Evolutionary conservation across 2,113 vertebrate genomes (phyloP), one percentile per base, ranked within the genome.

Genomic region (Empidonax traillii): DNA sequence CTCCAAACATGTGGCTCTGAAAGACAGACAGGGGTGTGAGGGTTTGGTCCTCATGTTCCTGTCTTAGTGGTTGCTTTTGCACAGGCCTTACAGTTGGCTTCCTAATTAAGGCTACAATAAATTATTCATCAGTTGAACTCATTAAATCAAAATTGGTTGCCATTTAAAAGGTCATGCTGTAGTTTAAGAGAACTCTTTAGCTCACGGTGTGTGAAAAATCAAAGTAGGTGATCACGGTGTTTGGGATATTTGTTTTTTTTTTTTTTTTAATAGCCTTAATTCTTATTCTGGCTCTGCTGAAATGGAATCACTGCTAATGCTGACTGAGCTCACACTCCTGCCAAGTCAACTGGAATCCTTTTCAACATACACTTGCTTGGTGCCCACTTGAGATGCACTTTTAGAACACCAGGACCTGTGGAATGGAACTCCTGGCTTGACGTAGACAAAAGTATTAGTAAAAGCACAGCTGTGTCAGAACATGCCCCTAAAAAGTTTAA

Each of bases 51-150:
- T 73, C 14, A 1, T 76, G 39, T 46, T 85, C 2, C 0, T 65
- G 24, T 77, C 46, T 58, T 25, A 6, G 24, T 12, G 37, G 53
- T 7, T 73, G 67, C n/a, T 89, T 91, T 65, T 55, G 46, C 39
- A 65, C 30, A 33, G 59, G 43, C 59, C 79, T 51, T 73, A 27
- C 63, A 46, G 25, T 72, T 90, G 85, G 78, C 37, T 93, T 88
- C 71, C 65, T 91, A 72, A 63, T 90, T 53, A 79, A 43, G 53
- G 41, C n/a, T 73, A 43, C 43, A 35, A 51, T 78, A 73, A 72
- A 93, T 95, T 95, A 82, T 91, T 91, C 24, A 77, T 87, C 27
- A 25, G 62, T 52, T 63, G 55, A 91, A 78, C 63, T 91, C 67
- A 67, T 77, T 80, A 86, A 71, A 63, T 91, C 37, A 87, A 55